phyloP scores from a whole-genome alignment of 2,113 vertebrate species.

The Colistium nudipinnis region DNA sequence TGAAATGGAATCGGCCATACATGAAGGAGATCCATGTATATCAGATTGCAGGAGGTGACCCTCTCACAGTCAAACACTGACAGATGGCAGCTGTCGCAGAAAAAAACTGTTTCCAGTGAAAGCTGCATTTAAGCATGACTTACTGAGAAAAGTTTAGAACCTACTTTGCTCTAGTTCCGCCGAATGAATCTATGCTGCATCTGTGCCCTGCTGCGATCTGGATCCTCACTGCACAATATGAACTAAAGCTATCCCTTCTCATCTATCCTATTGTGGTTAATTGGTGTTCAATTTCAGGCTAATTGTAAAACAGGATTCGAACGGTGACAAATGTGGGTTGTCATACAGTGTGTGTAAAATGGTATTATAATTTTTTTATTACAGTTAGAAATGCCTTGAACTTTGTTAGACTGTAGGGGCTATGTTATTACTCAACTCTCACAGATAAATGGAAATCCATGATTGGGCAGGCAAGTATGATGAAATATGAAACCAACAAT shows the following conservation, averaged over 20 bases:
- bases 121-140: background rate
- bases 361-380: background rate
- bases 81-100: slow-evolving; percentile 8
- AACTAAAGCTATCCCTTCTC: too few relatives aligned
- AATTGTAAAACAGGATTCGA: background rate
- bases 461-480: too few relatives aligned
- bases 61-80: slow-evolving; percentile 7
- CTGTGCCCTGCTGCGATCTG: background rate
- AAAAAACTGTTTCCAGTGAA: background rate
- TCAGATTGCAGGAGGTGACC: slow-evolving; percentile 10
- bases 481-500: too few relatives aligned
- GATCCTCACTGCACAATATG: slow-evolving; percentile 2
- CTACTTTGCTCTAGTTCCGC: background rate
- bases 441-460: background rate
- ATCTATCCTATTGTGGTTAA: slow-evolving; percentile 20
- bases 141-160: background rate
- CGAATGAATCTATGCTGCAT: background rate
- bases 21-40: background rate
- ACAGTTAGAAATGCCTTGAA: background rate
- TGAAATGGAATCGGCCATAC: slow-evolving; percentile 9
- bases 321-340: slow-evolving; percentile 27
- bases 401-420: background rate
- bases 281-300: slow-evolving; percentile 3
- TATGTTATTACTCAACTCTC: background rate
- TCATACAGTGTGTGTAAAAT: background rate